Evolutionary conservation across 2,113 vertebrate species (phyloP).

Genomic region (Bufo bufo): DNA sequence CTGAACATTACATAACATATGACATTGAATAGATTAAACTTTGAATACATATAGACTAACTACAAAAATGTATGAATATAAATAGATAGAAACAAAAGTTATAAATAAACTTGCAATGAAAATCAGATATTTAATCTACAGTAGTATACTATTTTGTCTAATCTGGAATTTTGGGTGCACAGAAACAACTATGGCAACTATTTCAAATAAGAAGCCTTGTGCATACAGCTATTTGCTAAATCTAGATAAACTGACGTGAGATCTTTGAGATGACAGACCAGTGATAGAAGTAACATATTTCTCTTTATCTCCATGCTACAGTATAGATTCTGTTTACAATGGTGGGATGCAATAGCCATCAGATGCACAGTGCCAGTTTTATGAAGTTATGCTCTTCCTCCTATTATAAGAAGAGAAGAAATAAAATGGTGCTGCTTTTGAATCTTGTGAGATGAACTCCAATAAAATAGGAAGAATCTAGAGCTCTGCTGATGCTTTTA

Average conservation of each 20-base stretch:
- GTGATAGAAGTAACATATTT: neutral
- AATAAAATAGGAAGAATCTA: constrained; percentile 59
- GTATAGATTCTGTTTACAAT: constrained; percentile 17
- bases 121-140: neutral
- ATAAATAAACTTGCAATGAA: neutral
- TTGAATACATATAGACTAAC: too few relatives aligned
- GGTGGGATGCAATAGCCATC: constrained; percentile 29
- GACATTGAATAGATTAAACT: too few relatives aligned
- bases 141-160: neutral
- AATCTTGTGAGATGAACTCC: constrained; percentile 42
- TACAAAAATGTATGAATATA: too few relatives aligned
- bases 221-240: neutral
- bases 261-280: neutral
- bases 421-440: constrained; percentile 41
- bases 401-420: constrained; percentile 23
- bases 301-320: neutral
- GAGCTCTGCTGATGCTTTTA: constrained; percentile 59
- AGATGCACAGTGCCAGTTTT: constrained; percentile 8
- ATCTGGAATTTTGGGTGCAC: neutral
- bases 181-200: neutral
- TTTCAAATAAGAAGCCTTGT: neutral
- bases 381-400: constrained; percentile 14
- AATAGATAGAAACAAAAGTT: neutral
- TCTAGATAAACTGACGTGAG: neutral
- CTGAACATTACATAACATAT: too few relatives aligned